Evolutionary conservation across 2,888 invertebrate genomes (phyloP).

Genomic region (Volucella inflata): DNA sequence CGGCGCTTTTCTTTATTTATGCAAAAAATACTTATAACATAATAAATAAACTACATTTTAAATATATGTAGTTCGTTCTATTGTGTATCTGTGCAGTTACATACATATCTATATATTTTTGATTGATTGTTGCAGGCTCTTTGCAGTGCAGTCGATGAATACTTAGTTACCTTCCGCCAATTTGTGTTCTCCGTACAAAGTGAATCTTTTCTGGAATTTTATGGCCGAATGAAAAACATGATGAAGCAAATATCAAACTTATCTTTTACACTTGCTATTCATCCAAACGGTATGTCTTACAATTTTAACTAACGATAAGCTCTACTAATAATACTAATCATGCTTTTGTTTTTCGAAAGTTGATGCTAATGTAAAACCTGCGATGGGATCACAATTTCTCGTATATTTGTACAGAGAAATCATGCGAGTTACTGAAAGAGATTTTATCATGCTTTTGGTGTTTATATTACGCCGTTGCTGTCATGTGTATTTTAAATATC

Average conservation of each 20-base stretch:
- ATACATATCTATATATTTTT: neutral
- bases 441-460: slow-evolving; percentile 80
- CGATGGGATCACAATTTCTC: slow-evolving; percentile 81
- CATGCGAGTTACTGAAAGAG: slow-evolving; percentile 79
- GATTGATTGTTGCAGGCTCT: slow-evolving; percentile 84
- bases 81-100: no score
- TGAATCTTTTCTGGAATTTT: slow-evolving; percentile 78
- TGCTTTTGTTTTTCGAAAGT: slow-evolving; percentile 73
- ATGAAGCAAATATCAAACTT: slow-evolving; percentile 80
- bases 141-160: slow-evolving; percentile 86
- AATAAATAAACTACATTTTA: no score
- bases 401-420: slow-evolving; percentile 81
- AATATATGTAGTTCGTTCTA: no score
- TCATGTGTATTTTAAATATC: slow-evolving; percentile 83
- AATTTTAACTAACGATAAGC: neutral
- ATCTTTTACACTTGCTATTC: slow-evolving; percentile 79
- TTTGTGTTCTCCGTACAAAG: slow-evolving; percentile 79
- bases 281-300: slow-evolving; percentile 78
- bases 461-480: slow-evolving; percentile 82
- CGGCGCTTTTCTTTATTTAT: no score
- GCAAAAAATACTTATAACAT: no score
- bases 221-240: slow-evolving; percentile 78
- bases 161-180: slow-evolving; percentile 86
- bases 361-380: slow-evolving; percentile 77
- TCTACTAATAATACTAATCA: neutral